These are phyloP conservation scores for Mythimna lalbum DNA, from an alignment of 2,888 invertebrate genomes.

Conservation along the genomic window DNA sequence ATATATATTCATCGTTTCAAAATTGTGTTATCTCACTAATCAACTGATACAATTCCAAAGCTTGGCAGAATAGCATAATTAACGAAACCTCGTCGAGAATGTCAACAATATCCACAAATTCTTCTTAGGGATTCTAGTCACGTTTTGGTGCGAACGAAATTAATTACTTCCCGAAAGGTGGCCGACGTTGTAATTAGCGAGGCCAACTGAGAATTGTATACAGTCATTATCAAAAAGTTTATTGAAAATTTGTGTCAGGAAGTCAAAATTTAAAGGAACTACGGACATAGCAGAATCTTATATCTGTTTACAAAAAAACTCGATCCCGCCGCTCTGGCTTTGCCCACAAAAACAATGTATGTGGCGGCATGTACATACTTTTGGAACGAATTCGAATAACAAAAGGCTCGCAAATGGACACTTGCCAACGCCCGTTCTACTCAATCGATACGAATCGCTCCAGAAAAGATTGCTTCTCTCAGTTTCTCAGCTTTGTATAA, in stretches of 20 bases:
- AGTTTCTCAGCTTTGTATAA: constrained; percentile 62
- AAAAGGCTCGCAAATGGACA: constrained; percentile 79
- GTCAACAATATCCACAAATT: constrained; percentile 61
- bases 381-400: constrained; percentile 75
- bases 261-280: constrained; percentile 28
- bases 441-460: constrained; percentile 75
- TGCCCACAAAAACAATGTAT: constrained; percentile 59
- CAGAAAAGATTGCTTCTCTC: constrained; percentile 69
- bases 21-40: constrained; percentile 36
- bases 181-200: constrained; percentile 59
- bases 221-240: constrained; percentile 45
- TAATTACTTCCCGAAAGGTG: constrained; percentile 62
- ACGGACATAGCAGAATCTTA: constrained; percentile 40
- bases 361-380: constrained; percentile 64
- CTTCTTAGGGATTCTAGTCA: constrained; percentile 61
- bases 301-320: constrained; percentile 55
- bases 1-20: not conserved
- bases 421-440: constrained; percentile 74
- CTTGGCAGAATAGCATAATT: constrained; percentile 52
- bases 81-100: constrained; percentile 57
- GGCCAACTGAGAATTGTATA: constrained; percentile 30
- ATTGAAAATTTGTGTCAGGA: constrained; percentile 29
- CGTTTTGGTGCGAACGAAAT: constrained; percentile 64
- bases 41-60: constrained; percentile 46
- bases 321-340: constrained; percentile 37